A percentile compares a stretch with the other conserved stretches of the same genome.
These are phyloP conservation scores for Podabrus alpinus DNA, from an alignment of 2,888 invertebrate species.

Conservation along the genomic window DNA sequence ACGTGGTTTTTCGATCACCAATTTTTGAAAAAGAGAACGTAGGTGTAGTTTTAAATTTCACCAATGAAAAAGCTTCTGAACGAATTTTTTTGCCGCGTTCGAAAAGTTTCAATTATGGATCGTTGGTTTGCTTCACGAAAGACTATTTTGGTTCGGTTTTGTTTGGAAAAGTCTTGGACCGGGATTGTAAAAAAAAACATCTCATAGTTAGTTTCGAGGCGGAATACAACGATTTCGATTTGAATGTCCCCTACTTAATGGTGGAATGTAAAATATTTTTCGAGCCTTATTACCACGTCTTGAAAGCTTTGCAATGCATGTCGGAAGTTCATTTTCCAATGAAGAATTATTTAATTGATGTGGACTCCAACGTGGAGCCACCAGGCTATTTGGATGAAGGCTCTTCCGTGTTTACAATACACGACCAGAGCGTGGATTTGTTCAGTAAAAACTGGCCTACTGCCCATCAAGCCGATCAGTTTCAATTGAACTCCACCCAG, in stretches of 20 bases:
- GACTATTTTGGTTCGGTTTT: constrained; percentile 71
- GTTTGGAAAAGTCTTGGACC: constrained; percentile 70
- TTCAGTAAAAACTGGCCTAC: constrained; percentile 57
- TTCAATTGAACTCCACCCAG: constrained; percentile 70
- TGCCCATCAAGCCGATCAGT: constrained; percentile 43
- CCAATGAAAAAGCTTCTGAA: constrained; percentile 40
- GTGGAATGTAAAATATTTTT: constrained; percentile 79
- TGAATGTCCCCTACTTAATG: constrained; percentile 60
- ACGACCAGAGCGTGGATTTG: background rate
- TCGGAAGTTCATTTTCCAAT: constrained; percentile 66
- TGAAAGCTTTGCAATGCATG: constrained; percentile 67
- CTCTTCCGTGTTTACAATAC: constrained; percentile 24
- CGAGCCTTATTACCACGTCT: constrained; percentile 77
- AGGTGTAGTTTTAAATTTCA: constrained; percentile 50
- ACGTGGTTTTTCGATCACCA: constrained; percentile 57
- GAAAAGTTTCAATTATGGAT: constrained; percentile 71
- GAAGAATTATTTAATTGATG: constrained; percentile 68
- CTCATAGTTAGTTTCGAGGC: constrained; percentile 38
- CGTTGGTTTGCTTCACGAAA: constrained; percentile 72
- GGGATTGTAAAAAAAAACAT: constrained; percentile 61
- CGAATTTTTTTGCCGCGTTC: constrained; percentile 51
- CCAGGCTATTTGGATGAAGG: constrained; percentile 52
- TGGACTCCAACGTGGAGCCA: constrained; percentile 44
- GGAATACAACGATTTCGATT: constrained; percentile 38
- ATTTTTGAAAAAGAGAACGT: constrained; percentile 55